Evolutionary conservation across 2,888 invertebrate genomes (phyloP).

Genomic region (Ceriagrion tenellum): DNA sequence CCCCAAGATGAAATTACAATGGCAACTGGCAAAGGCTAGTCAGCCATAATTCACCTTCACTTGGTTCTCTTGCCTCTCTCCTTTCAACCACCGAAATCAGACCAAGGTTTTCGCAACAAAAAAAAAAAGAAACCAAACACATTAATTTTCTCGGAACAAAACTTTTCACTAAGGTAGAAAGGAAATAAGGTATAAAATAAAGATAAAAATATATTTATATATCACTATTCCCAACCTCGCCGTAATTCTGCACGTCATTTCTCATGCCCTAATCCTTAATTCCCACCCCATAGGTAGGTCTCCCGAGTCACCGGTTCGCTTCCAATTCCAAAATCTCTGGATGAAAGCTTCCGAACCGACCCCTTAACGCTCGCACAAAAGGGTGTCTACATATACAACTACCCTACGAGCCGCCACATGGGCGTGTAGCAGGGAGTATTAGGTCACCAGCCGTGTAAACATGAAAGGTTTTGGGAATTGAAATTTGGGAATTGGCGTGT

Average conservation of each 20-base stretch:
- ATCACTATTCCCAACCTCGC: background rate
- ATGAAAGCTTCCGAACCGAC: constrained; percentile 22
- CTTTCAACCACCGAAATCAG: background rate
- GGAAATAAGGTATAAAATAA: background rate
- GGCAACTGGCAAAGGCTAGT: background rate
- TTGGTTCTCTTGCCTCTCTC: background rate
- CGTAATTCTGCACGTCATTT: constrained; percentile 4
- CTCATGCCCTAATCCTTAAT: background rate
- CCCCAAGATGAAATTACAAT: background rate
- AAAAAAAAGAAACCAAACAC: background rate
- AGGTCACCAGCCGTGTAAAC: too few relatives aligned
- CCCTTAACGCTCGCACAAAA: background rate
- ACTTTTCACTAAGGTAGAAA: background rate
- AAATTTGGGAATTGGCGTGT: too few relatives aligned
- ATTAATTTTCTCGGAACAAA: background rate
- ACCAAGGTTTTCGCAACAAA: background rate
- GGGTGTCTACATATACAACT: too few relatives aligned
- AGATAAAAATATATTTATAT: background rate
- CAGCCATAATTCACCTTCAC: background rate
- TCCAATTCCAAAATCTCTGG: background rate
- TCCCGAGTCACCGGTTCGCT: background rate
- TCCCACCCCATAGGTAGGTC: background rate
- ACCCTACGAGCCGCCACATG: too few relatives aligned
- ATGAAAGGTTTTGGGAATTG: too few relatives aligned
- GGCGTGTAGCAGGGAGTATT: too few relatives aligned